Evolutionary conservation across 2,113 vertebrate species (phyloP).

Genomic region (Poicephalus meyeri): DNA sequence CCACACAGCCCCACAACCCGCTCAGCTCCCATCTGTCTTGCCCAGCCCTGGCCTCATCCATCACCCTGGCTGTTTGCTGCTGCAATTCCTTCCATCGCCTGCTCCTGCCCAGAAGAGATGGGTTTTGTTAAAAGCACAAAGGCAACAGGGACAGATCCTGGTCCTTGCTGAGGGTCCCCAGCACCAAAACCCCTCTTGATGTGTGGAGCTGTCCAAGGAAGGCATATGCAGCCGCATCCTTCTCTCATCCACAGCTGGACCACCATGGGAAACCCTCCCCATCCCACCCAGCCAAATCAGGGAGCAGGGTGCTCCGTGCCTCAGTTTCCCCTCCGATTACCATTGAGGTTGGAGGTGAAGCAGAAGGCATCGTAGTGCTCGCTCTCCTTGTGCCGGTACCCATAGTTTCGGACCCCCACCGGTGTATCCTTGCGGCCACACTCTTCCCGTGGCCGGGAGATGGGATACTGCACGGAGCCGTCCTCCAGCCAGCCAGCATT

Average conservation of each 20-base stretch:
- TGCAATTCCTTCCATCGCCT: neutral
- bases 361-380: slow-evolving; percentile 94
- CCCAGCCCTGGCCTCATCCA: neutral
- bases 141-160: neutral
- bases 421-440: slow-evolving; percentile 85
- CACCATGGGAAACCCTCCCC: accelerated
- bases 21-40: neutral
- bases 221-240: accelerated
- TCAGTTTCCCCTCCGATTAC: slow-evolving; percentile 57
- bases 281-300: accelerated
- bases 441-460: slow-evolving; percentile 86
- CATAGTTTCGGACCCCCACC: slow-evolving; percentile 89
- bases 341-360: slow-evolving; percentile 92
- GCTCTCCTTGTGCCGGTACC: slow-evolving; percentile 89
- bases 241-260: neutral
- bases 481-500: slow-evolving; percentile 95
- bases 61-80: neutral
- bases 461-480: slow-evolving; percentile 93
- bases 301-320: neutral
- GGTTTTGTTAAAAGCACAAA: neutral
- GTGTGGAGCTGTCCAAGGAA: too few relatives aligned
- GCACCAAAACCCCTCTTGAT: accelerated
- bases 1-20: neutral
- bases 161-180: neutral
- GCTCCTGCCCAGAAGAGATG: neutral